These are phyloP conservation scores for Rhabdophis nuchalis DNA, from an alignment of 2,797 vertebrate species.

Conservation along the genomic window DNA sequence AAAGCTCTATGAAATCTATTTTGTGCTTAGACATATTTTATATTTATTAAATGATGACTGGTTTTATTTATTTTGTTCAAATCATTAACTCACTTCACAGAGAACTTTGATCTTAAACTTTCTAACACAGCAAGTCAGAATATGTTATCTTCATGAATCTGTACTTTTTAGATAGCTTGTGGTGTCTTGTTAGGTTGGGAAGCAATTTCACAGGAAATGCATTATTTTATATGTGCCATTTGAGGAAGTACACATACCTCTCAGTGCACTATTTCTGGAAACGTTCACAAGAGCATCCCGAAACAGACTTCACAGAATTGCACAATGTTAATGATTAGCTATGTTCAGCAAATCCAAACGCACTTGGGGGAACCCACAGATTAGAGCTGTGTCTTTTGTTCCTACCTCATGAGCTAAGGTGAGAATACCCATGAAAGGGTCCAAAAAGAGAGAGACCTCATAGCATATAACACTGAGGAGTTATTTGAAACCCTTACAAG, in stretches of 20 bases:
- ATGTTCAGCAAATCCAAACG: background rate
- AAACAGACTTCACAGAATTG: background rate
- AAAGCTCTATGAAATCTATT: background rate
- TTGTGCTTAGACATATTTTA: background rate
- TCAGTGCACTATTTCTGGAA: conserved; percentile 11
- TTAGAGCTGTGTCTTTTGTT: background rate
- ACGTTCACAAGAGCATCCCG: conserved; percentile 3
- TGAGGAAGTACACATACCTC: conserved; percentile 1
- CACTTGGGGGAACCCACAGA: background rate
- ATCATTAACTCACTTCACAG: background rate
- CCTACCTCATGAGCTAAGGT: background rate
- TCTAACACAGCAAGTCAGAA: background rate
- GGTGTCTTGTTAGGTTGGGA: conserved; percentile 11
- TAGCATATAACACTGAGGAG: background rate
- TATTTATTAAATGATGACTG: background rate
- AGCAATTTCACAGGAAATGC: background rate
- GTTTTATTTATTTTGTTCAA: background rate
- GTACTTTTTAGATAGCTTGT: background rate
- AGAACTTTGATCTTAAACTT: background rate
- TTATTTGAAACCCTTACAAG: background rate
- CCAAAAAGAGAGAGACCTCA: background rate
- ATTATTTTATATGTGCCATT: conserved; percentile 16
- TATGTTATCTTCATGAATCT: background rate
- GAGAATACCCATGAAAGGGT: background rate
- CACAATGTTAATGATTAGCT: background rate